phyloP scores from a whole-genome alignment of 1,140 invertebrate species.

The Drosophila subpulchrella region DNA sequence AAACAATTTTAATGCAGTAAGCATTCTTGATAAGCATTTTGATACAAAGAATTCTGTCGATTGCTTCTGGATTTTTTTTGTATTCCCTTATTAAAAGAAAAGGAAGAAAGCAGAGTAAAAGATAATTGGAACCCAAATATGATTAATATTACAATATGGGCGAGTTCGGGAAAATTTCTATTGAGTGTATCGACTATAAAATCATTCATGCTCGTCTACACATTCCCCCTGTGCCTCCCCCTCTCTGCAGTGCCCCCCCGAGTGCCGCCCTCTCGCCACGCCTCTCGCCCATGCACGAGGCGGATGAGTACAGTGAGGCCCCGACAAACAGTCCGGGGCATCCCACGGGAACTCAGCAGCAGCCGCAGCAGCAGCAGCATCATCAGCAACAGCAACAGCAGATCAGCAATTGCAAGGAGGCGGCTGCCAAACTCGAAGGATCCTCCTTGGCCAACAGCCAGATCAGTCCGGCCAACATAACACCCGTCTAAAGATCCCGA shows the following conservation, averaged over 20 bases:
- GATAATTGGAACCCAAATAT: too few species aligned
- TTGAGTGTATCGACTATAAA: conserved; percentile 13
- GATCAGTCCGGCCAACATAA: conserved; percentile 57
- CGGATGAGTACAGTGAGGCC: conserved; percentile 68
- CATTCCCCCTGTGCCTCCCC: conserved; percentile 31
- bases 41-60: too few species aligned
- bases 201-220: conserved; percentile 49
- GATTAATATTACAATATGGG: neutral
- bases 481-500: conserved; percentile 55
- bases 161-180: neutral
- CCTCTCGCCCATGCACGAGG: conserved; percentile 81
- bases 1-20: too few species aligned
- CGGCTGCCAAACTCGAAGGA: conserved; percentile 62
- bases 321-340: conserved; percentile 24
- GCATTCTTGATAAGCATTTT: too few species aligned
- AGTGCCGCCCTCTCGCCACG: conserved; percentile 73
- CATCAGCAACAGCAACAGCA: conserved; percentile 20
- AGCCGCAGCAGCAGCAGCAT: conserved; percentile 16
- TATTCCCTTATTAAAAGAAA: too few species aligned
- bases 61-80: too few species aligned
- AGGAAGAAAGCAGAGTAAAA: too few species aligned
- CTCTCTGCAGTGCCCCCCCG: conserved; percentile 53
- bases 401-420: conserved; percentile 63
- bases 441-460: conserved; percentile 18
- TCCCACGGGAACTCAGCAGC: conserved; percentile 5